Percentiles rank a stretch among this genome's conserved stretches.
Conservation (phyloP, 1,140 invertebrate species). For the Bathynomus jamesi region DNA sequence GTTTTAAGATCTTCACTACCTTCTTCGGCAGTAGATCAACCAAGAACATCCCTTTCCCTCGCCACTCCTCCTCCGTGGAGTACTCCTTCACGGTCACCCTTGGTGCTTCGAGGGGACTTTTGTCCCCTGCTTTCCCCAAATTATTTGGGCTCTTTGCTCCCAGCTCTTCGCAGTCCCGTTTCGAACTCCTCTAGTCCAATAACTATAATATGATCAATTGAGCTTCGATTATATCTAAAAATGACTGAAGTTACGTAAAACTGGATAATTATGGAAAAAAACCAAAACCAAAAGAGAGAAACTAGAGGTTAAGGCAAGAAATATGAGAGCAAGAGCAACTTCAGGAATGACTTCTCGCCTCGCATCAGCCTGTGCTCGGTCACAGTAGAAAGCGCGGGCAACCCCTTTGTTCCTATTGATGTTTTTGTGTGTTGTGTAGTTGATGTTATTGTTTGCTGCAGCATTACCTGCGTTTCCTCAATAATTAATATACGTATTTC, state of each 20-base stretch:
- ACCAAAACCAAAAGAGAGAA: too few species aligned
- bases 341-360: background rate
- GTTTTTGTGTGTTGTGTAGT: background rate
- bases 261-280: too few species aligned
- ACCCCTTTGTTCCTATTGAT: constrained; percentile 1
- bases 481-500: too few species aligned
- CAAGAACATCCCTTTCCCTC: background rate
- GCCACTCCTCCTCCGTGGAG: background rate
- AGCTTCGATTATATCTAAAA: background rate
- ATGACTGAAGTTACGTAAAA: too few species aligned
- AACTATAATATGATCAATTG: background rate
- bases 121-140: background rate
- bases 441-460: background rate
- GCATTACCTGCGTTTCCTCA: too few species aligned
- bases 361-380: background rate
- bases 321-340: background rate
- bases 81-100: background rate
- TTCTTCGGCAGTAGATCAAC: background rate
- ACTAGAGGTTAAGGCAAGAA: background rate
- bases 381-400: background rate
- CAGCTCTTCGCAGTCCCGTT: background rate
- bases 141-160: background rate
- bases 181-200: background rate
- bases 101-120: background rate
- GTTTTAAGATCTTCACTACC: background rate